Conservation (phyloP, 2,797 vertebrate genomes). For the Garrulus glandarius region DNA sequence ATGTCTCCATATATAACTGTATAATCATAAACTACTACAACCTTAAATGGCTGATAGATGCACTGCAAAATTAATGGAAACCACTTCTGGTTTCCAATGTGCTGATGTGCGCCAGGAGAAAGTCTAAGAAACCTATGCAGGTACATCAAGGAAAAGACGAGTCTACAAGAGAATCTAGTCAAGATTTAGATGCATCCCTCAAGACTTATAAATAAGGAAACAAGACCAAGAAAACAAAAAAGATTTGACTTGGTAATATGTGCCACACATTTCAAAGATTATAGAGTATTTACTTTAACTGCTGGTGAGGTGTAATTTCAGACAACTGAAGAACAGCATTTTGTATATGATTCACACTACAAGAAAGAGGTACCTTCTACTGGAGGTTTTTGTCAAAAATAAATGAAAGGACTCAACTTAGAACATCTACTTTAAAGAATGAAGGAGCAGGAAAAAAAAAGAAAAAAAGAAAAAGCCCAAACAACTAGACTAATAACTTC, state of each 20-base stretch:
- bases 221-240: neutral
- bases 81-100: neutral
- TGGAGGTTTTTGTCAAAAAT: neutral
- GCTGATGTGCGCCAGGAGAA: neutral
- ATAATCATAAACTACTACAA: neutral
- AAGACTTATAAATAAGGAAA: neutral
- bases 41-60: neutral
- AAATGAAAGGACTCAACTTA: neutral
- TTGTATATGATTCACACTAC: neutral
- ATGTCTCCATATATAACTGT: neutral
- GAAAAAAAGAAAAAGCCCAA: too few species aligned
- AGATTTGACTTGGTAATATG: neutral
- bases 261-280: neutral
- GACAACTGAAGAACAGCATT: neutral
- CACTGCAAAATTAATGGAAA: neutral
- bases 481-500: neutral
- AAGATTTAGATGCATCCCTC: neutral
- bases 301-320: neutral
- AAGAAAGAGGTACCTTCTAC: neutral
- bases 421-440: neutral
- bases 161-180: neutral
- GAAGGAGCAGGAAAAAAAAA: rapidly evolving
- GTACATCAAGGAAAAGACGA: neutral
- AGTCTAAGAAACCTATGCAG: neutral
- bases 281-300: neutral